Percentiles rank a stretch among this genome's conserved stretches.
Evolutionary conservation across 2,888 invertebrate genomes (phyloP).

Genomic region (Polyommatus iphigenia): DNA sequence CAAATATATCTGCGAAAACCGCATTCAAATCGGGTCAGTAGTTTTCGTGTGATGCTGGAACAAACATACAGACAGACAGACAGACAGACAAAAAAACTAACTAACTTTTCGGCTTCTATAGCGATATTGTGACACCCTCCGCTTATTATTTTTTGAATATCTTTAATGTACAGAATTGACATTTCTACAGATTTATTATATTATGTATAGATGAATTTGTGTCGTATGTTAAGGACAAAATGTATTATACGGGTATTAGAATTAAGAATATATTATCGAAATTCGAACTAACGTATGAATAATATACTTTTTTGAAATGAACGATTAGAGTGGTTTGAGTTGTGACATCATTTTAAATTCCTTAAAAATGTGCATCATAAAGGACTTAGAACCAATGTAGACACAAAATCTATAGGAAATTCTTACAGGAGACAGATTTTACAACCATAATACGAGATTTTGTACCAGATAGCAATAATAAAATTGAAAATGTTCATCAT

Average conservation of each 20-base stretch:
- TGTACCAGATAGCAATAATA: too few species aligned
- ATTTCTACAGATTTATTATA: too few species aligned
- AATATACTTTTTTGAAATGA: neutral
- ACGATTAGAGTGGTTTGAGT: neutral
- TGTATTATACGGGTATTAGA: neutral
- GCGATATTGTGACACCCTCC: too few species aligned
- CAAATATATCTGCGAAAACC: too few species aligned
- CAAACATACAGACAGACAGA: too few species aligned
- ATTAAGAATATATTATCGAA: too few species aligned
- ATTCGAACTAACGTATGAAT: neutral
- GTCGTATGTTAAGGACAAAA: neutral
- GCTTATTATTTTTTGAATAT: too few species aligned
- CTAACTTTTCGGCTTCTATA: too few species aligned
- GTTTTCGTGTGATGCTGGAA: too few species aligned
- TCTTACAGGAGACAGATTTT: neutral
- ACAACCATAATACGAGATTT: neutral
- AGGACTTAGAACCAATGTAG: neutral
- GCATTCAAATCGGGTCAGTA: too few species aligned
- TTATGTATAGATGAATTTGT: neutral
- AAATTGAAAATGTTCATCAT: neutral
- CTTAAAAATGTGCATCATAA: neutral
- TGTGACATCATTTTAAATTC: neutral
- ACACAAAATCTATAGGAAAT: neutral
- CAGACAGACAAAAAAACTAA: too few species aligned
- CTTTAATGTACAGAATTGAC: too few species aligned